These are phyloP conservation scores for Mionectes olivaceus DNA, from an alignment of 2,797 vertebrate genomes.

Conservation along the genomic window DNA sequence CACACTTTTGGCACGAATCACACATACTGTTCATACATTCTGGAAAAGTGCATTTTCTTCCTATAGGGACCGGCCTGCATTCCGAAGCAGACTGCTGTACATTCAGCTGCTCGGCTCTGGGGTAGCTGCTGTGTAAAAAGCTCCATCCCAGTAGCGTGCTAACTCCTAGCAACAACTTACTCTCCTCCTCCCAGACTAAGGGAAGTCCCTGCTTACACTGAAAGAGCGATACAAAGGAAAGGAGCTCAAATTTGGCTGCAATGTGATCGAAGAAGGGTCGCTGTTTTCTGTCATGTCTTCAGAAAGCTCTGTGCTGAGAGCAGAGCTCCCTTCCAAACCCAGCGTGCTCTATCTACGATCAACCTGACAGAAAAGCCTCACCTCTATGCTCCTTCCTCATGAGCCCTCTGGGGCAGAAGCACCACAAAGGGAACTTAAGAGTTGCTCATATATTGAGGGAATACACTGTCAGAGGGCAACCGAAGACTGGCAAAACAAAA, in stretches of 20 bases:
- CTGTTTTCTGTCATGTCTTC: not conserved
- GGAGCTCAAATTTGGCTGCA: not conserved
- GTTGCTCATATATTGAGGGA: not conserved
- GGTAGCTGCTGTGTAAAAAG: not conserved
- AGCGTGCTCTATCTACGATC: accelerated
- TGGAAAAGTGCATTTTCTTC: not conserved
- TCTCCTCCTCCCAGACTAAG: not conserved
- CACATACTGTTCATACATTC: not conserved
- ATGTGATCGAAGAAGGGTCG: not conserved
- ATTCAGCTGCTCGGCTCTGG: not conserved
- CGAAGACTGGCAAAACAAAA: not conserved
- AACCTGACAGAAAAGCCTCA: not conserved
- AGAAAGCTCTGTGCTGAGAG: not conserved
- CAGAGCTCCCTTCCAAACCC: not conserved
- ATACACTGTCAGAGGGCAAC: not conserved
- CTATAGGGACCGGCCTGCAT: not conserved
- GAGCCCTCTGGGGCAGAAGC: not conserved
- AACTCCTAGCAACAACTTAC: not conserved
- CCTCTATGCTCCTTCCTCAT: accelerated
- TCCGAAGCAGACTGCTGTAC: not conserved
- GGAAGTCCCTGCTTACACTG: not conserved
- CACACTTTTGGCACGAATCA: not conserved
- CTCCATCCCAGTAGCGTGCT: accelerated
- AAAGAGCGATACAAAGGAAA: not conserved
- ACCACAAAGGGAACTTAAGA: not conserved